phyloP scores from a whole-genome alignment of 2,797 vertebrate species.

The Morus bassanus region DNA sequence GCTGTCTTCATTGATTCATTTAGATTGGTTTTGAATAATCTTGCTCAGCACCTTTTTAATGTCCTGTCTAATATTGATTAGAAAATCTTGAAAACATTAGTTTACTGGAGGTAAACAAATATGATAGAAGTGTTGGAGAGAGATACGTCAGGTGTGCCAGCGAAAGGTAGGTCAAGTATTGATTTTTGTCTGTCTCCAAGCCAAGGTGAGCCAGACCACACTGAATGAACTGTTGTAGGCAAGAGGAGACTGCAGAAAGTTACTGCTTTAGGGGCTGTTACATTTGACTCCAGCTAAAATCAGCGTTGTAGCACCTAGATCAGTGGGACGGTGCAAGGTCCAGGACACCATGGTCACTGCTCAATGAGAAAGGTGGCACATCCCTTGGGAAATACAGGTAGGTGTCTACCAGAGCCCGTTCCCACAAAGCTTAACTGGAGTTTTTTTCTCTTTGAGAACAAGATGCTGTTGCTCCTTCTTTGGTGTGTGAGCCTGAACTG shows the following conservation, averaged over 20 bases:
- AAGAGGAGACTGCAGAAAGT: not conserved
- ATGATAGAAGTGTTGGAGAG: not conserved
- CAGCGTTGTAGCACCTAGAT: not conserved
- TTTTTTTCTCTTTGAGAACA: not conserved
- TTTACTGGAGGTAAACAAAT: slow-evolving; percentile 25
- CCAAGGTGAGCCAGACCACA: not conserved
- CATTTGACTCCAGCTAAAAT: not conserved
- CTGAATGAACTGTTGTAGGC: not conserved
- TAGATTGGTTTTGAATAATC: slow-evolving; percentile 17
- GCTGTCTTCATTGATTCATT: slow-evolving; percentile 18
- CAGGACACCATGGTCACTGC: not conserved
- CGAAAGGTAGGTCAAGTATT: not conserved
- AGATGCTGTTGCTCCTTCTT: not conserved
- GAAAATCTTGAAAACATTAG: slow-evolving; percentile 37
- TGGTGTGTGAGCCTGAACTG: not conserved
- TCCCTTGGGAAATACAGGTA: not conserved
- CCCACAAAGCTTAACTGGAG: not conserved
- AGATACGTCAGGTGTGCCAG: not conserved
- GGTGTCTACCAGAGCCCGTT: not conserved
- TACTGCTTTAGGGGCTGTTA: not conserved
- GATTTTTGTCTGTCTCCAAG: slow-evolving; percentile 31
- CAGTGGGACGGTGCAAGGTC: not conserved
- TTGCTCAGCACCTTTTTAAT: slow-evolving; percentile 33
- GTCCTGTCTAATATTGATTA: slow-evolving; percentile 21
- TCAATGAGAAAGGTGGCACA: not conserved